Evolutionary conservation across 2,888 invertebrate species (phyloP), one percentile per base, ranked within the genome.

Genomic region (Rhorus exstirpatorius): DNA sequence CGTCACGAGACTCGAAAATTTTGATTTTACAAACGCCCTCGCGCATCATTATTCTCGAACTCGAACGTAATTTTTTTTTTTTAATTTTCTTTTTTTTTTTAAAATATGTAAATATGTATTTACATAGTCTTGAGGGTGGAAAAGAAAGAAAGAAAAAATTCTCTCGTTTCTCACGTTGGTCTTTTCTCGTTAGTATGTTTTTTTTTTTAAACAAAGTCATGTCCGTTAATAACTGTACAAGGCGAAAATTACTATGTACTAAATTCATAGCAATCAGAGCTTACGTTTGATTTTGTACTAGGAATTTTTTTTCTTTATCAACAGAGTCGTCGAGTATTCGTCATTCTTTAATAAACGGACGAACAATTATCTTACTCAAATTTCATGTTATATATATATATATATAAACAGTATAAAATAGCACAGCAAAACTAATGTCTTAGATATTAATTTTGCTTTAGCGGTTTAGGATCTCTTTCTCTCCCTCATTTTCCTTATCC

Each of bases 241-340:
- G 63, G 75, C 81, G 83, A 79, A 79, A 81, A 77, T n/a, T n/a
- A n/a, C n/a, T n/a, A 79, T 81, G 63, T 61, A 70, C 77, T 82
- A 81, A 84, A 78, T 78, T 71, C 60, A 71, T 71, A 81, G 70
- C 75, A 72, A 78, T 81, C 51, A 76, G 53, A 76, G 49, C 72
- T 84, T 80, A 21, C 77, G 60, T 85, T 81, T 79, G 72, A 72
- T 77, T 84, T 84, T 84, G 83, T 84, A 81, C 83, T 79, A 76
- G 67, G 63, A 72, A 74, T 75, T 67, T 17, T 67, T 35, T 21
- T 26, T 19, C 44, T 53, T 74, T 24, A 41, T 67, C 68, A 58
- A 76, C 35, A 53, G 46, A 68, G 38, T 79, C 44, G 35, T 60
- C 71, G 44, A 49, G 53, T 55, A 51, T 58, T 55, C 61, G 35